Base-by-base conservation (phyloP, 2,797 vertebrate species). In the Thalassophryne amazonica region DNA sequence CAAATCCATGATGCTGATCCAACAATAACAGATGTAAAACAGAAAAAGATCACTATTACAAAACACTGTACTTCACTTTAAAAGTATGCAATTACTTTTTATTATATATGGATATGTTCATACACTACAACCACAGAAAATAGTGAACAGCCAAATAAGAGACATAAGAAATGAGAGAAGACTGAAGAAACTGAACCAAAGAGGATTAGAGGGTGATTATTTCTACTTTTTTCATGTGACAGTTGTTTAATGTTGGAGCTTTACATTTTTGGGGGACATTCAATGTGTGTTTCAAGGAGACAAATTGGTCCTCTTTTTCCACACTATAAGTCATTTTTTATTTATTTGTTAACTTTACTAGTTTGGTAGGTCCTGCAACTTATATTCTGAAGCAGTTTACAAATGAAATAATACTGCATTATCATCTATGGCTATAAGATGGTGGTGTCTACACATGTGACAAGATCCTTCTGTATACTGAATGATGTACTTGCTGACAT, bases 21-120 rank as follows among this genome's bases (percentile, higher is more conserved):
- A 85, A 84, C 61, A 76, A 83, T 73, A 87, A 88, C 69, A 80
- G 58, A 64, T 28, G 63, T 76, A 65, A 82, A 76, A 58, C 47
- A 58, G 48, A 37, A 56, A 64, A 68, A 48, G 58, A 40, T 74
- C 72, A 34, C 43, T 60, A 49, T 77, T 78, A 72, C 73, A 67
- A 52, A 60, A 67, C 33, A 20, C 19, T 20, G 3, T 20, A 36
- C 73, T 61, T 53, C 3, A 10, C 35, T 71, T 63, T 56, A 29
- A 68, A 46, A 74, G 47, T 34, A 46, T 82, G 69, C 69, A 76
- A 82, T 86, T 86, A 76, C 49, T 67, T 81, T 79, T 81, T 60
- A 73, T 83, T 86, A 86, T 48, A 50, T 34, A 73, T 80, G 79
- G 76, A 4, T 23, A 13, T 56, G 59, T 58, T 62, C 12, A 12